These are phyloP conservation scores for Natrix natrix DNA, from an alignment of 2,797 vertebrate species.

Conservation along the genomic window DNA sequence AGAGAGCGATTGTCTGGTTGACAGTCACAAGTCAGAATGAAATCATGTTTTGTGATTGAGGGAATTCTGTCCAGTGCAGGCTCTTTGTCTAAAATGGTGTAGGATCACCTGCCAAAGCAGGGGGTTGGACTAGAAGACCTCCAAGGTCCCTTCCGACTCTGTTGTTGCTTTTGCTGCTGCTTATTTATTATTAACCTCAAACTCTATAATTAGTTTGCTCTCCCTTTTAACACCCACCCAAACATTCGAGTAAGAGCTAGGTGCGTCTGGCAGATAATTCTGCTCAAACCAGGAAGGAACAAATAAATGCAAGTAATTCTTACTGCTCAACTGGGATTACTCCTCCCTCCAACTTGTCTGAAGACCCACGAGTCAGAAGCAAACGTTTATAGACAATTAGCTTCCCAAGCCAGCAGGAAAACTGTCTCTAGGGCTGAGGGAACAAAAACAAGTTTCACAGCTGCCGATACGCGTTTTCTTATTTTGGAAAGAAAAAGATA, in stretches of 20 bases:
- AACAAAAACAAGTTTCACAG: slow-evolving; percentile 44
- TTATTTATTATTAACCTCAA: neutral
- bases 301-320: slow-evolving; percentile 34
- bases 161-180: too few relatives aligned
- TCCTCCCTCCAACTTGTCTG: slow-evolving; percentile 60
- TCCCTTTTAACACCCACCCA: neutral
- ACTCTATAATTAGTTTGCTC: neutral
- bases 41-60: neutral
- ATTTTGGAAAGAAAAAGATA: neutral
- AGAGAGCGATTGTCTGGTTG: neutral
- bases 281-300: slow-evolving; percentile 51
- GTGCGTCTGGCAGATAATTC: slow-evolving; percentile 55
- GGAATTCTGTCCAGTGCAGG: neutral
- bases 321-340: slow-evolving; percentile 62
- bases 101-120: too few relatives aligned
- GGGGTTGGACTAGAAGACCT: neutral
- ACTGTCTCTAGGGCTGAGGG: slow-evolving; percentile 55
- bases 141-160: neutral
- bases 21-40: neutral
- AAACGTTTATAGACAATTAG: slow-evolving; percentile 63
- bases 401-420: slow-evolving; percentile 59
- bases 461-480: slow-evolving; percentile 42
- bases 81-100: neutral
- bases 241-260: slow-evolving; percentile 34
- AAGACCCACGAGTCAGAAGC: slow-evolving; percentile 46